Conservation (phyloP, 2,888 invertebrate species). For the Synergus umbraculus region DNA sequence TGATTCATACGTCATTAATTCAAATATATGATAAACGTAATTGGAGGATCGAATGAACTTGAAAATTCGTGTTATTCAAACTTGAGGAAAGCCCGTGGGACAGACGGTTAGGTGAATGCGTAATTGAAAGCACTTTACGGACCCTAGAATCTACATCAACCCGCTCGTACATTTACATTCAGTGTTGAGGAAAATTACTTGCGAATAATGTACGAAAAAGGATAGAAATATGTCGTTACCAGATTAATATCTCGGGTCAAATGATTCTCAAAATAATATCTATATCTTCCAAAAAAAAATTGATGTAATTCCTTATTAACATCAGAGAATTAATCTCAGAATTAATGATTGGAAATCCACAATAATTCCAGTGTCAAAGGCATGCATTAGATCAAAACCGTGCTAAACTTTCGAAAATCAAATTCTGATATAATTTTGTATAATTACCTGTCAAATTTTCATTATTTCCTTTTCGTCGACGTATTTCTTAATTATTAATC, state of each 20-base stretch:
- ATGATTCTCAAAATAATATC: not conserved
- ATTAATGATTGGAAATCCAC: not conserved
- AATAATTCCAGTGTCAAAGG: not conserved
- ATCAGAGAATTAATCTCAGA: no score
- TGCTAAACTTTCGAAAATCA: not conserved
- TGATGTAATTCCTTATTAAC: not conserved
- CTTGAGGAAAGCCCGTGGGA: constrained; percentile 66
- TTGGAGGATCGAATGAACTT: constrained; percentile 63
- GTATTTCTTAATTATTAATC: constrained; percentile 1
- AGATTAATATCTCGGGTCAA: not conserved
- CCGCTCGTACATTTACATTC: constrained; percentile 71
- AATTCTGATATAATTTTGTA: constrained; percentile 13
- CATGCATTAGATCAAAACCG: constrained; percentile 19
- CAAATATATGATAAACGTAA: constrained; percentile 25
- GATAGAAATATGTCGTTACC: not conserved
- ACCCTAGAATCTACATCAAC: constrained; percentile 65
- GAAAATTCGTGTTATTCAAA: constrained; percentile 67
- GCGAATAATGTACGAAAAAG: constrained; percentile 70
- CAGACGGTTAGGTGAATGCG: constrained; percentile 67
- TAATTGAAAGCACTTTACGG: constrained; percentile 74
- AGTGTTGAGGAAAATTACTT: constrained; percentile 73
- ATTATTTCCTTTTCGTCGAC: constrained; percentile 3
- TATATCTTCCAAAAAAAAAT: not conserved
- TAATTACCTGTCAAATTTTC: constrained; percentile 33
- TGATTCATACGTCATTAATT: not conserved